Percentiles rank a stretch among this genome's conserved stretches.
phyloP scores from a whole-genome alignment of 2,888 invertebrate genomes.

The Sceliomorpha sp. region DNA sequence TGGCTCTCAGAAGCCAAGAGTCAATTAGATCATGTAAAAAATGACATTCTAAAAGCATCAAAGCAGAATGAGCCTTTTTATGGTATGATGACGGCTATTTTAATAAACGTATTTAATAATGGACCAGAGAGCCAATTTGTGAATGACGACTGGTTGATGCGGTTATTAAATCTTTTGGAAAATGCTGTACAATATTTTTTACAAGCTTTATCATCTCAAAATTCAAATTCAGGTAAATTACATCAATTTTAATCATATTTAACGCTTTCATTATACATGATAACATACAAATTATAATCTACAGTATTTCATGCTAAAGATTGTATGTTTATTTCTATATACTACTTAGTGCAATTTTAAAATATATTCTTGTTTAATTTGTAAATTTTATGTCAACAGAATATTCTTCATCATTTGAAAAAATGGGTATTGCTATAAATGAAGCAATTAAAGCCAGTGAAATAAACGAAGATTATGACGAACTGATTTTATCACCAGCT shows the following conservation, averaged over 20 bases:
- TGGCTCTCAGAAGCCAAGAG: constrained; percentile 67
- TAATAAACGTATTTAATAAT: constrained; percentile 59
- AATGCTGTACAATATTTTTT: constrained; percentile 68
- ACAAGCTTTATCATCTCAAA: constrained; percentile 63
- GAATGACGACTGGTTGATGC: constrained; percentile 45
- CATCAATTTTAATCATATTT: constrained; percentile 3
- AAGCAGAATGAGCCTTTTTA: constrained; percentile 77
- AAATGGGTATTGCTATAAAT: constrained; percentile 88
- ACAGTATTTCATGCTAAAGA: no score
- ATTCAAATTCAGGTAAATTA: constrained; percentile 58
- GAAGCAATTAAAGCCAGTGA: constrained; percentile 81
- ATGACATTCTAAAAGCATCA: constrained; percentile 77
- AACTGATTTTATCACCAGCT: constrained; percentile 82
- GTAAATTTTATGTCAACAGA: no score
- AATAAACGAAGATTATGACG: constrained; percentile 74
- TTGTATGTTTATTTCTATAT: no score
- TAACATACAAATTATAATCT: no score
- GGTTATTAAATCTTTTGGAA: constrained; percentile 62
- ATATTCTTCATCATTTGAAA: constrained; percentile 86
- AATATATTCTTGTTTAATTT: no score
- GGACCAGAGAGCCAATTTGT: constrained; percentile 47
- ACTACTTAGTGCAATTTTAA: no score
- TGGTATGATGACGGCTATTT: constrained; percentile 74
- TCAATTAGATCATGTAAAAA: constrained; percentile 72
- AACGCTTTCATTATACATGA: constrained; percentile 1